Evolutionary conservation across 64 coral and sea anemone genomes (phyloP).

Genomic region (Astreopora myriophthalma): DNA sequence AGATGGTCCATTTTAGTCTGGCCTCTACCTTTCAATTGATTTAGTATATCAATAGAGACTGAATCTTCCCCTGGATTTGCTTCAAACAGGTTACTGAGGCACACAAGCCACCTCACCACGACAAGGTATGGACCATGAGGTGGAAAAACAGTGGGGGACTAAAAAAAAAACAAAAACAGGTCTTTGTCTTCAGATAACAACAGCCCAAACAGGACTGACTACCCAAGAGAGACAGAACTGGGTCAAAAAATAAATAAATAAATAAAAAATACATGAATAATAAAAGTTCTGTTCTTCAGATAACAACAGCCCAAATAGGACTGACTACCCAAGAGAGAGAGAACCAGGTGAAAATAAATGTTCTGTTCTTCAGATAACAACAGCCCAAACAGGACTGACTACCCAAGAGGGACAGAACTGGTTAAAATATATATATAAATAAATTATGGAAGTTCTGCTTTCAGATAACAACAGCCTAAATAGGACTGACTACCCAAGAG

Average conservation of each 20-base stretch:
- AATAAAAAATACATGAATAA: not conserved
- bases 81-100: no score
- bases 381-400: constrained; percentile 40
- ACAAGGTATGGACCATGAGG: no score
- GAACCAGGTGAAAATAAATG: not conserved
- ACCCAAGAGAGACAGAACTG: constrained; percentile 52
- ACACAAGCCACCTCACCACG: no score
- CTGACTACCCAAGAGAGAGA: constrained; percentile 69
- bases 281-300: constrained; percentile 4
- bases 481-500: constrained; percentile 58
- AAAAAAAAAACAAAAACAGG: not conserved
- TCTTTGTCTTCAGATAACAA: not conserved
- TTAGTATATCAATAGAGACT: no score
- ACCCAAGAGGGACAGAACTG: constrained; percentile 56
- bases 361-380: constrained; percentile 56
- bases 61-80: no score
- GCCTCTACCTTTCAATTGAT: no score
- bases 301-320: constrained; percentile 39
- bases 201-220: constrained; percentile 35
- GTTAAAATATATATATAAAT: not conserved
- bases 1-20: no score
- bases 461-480: constrained; percentile 47
- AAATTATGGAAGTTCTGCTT: not conserved
- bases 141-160: no score
- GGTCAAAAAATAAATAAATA: not conserved